A percentile compares a stretch with the other conserved stretches of the same genome.
phyloP scores from a whole-genome alignment of 2,113 vertebrate genomes.

The Euleptes europaea region DNA sequence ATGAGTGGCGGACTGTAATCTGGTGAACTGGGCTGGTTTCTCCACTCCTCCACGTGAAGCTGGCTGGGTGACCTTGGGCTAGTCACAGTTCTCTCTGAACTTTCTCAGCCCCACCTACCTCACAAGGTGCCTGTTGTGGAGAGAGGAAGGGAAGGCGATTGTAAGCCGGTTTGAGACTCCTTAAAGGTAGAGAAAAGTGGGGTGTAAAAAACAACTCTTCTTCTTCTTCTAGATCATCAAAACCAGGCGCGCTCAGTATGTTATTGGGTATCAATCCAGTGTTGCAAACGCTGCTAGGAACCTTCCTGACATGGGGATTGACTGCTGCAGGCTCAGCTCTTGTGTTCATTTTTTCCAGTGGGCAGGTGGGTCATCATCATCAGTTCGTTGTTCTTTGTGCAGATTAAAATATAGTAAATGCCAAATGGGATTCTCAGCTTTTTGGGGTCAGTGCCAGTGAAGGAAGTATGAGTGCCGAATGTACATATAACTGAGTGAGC shows the following conservation, averaged over 20 bases:
- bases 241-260: slow-evolving; percentile 79
- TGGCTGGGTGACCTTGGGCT: no score
- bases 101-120: no score
- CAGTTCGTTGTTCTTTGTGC: fast-evolving
- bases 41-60: no score
- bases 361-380: slow-evolving; percentile 80
- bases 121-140: no score
- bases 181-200: no score
- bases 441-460: not conserved
- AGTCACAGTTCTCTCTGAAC: no score
- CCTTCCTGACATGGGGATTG: slow-evolving; percentile 91
- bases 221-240: slow-evolving; percentile 1
- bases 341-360: slow-evolving; percentile 90
- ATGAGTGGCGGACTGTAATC: no score
- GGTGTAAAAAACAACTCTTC: no score
- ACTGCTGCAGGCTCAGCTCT: slow-evolving; percentile 90
- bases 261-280: slow-evolving; percentile 83
- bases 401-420: not conserved
- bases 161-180: no score
- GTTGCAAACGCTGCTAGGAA: slow-evolving; percentile 88
- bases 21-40: no score
- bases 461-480: not conserved
- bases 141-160: no score
- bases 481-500: not conserved
- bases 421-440: not conserved